These are phyloP conservation scores for Phaedon cochleariae DNA, from an alignment of 2,888 invertebrate genomes.

Conservation along the genomic window DNA sequence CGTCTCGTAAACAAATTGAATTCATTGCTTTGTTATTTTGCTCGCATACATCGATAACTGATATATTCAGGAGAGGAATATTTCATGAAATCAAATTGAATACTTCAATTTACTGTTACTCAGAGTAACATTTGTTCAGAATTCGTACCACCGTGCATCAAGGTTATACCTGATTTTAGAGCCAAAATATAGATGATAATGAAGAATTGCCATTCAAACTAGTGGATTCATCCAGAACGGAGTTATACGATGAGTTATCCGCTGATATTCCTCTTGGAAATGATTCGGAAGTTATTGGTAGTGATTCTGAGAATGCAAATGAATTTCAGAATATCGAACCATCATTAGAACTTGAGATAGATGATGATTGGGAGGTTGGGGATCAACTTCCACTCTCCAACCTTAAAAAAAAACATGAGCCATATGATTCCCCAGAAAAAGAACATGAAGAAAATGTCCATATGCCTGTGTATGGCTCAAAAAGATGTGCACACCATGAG, in stretches of 20 bases:
- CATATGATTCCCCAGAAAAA: too few relatives aligned
- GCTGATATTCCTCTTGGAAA: neutral
- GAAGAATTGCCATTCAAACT: neutral
- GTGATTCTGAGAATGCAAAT: neutral
- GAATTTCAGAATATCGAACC: slow-evolving; percentile 13
- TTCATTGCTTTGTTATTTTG: neutral
- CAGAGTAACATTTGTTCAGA: neutral
- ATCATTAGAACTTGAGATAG: neutral
- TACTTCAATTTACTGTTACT: neutral
- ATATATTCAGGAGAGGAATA: slow-evolving; percentile 1
- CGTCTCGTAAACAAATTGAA: neutral
- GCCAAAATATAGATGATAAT: neutral
- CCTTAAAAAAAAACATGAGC: too few relatives aligned
- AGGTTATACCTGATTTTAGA: neutral
- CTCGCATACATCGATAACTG: neutral
- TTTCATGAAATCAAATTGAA: neutral
- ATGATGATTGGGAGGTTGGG: slow-evolving; percentile 1
- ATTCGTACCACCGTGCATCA: neutral
- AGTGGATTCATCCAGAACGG: neutral
- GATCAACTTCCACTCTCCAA: slow-evolving; percentile 2
- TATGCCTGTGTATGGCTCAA: too few relatives aligned
- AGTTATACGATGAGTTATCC: neutral
- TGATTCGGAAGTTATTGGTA: neutral
- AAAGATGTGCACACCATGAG: too few relatives aligned
- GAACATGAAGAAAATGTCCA: too few relatives aligned